phyloP scores from a whole-genome alignment of 1,140 invertebrate species.

The Achatina immaculata region DNA sequence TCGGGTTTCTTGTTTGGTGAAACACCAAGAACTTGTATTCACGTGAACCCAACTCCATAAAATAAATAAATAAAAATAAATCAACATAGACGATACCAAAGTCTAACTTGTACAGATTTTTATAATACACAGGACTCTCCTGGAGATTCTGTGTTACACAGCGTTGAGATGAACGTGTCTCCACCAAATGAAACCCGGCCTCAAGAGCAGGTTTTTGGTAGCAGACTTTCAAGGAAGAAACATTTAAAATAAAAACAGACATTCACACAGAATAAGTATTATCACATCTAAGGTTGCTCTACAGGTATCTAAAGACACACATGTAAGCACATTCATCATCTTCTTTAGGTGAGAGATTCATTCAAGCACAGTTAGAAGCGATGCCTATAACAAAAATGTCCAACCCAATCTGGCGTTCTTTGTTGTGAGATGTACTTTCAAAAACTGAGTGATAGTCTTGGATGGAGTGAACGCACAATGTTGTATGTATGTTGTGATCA shows the following conservation, averaged over 20 bases:
- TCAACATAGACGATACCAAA: neutral
- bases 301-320: neutral
- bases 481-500: neutral
- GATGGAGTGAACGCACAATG: neutral
- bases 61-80: neutral
- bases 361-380: neutral
- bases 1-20: neutral
- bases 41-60: neutral
- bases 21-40: neutral
- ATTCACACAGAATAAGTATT: neutral
- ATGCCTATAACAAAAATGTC: neutral
- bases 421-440: neutral
- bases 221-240: conserved; percentile 8
- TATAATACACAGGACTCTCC: neutral
- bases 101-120: neutral
- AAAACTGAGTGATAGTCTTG: neutral
- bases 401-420: neutral
- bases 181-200: neutral
- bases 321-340: neutral
- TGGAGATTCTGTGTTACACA: conserved; percentile 12
- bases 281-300: no score
- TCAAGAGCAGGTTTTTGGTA: neutral
- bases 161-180: conserved; percentile 18
- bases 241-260: neutral
- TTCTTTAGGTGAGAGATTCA: neutral